Base-by-base conservation (phyloP, 2,888 invertebrate species). In the Auanema sp. region DNA sequence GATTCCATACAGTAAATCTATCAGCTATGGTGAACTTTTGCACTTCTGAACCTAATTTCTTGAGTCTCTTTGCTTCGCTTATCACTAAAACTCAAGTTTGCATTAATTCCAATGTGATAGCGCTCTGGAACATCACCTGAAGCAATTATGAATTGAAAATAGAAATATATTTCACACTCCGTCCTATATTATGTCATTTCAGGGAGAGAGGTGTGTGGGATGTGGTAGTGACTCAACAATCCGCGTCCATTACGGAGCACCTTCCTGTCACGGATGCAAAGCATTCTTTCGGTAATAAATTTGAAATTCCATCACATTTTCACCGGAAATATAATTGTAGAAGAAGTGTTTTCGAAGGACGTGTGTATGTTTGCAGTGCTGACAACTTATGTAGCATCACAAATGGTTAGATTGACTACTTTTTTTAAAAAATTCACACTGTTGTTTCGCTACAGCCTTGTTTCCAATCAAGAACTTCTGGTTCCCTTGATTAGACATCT, bases 241-340 rank as follows among this genome's bases (percentile, higher is more conserved):
- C 42, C 69, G 71, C 11, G 72, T 77, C n/a, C 77, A 77, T 60
- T 77, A 77, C 59, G 74, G 74, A 49, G 77, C 77, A 57, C 68
- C 71, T 44, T 70, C 70, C n/a, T 77, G 77, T 25, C 77, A 77
- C 53, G 77, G 77, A 42, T 77, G 77, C 62, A 77, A 77, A 58
- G 77, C 77, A 0, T 77, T 77, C 57, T 71, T 71, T 60, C 50
- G 71, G 66, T 66, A 6, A 51, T 42, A 44, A 24, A 23, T 11
- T 18, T 52, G 24, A 2, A 52, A 18, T 23, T 52, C 52, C 16
- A 52, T 24, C 4, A 2, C 21, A 33, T 33, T 33, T 33, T 33
- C 33, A 33, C 33, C 33, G 33, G 33, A 33, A 33, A 33, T 33
- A 33, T 23, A 21, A 16, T 42, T 55, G 25, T 23, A 55, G 75